Percentiles rank a stretch among this genome's conserved stretches.
Evolutionary conservation across 2,797 vertebrate species (phyloP).

Genomic region (Rhinichthys osculus): DNA sequence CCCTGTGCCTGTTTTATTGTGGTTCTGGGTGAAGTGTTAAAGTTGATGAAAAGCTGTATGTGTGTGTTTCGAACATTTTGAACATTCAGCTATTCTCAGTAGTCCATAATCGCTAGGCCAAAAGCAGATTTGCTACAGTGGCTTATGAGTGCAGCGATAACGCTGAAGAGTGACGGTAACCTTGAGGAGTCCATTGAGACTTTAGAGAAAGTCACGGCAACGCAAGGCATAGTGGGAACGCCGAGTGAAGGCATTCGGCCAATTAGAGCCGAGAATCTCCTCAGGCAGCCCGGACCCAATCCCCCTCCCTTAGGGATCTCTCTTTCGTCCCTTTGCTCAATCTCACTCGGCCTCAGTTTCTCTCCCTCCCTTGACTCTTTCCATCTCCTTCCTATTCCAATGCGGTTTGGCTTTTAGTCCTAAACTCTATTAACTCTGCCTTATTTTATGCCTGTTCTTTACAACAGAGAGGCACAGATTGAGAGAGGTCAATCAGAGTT

Average conservation of each 20-base stretch:
- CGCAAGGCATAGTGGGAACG: constrained; percentile 77
- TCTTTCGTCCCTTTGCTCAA: background rate
- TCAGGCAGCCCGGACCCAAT: constrained; percentile 73
- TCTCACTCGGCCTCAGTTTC: constrained; percentile 18
- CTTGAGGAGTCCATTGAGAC: constrained; percentile 76
- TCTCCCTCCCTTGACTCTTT: constrained; percentile 36
- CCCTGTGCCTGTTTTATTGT: constrained; percentile 1
- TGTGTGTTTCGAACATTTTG: background rate
- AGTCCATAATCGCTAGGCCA: constrained; percentile 19
- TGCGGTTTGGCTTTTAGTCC: constrained; percentile 72
- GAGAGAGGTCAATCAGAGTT: constrained; percentile 60
- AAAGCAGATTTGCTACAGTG: constrained; percentile 50
- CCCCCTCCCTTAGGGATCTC: constrained; percentile 68
- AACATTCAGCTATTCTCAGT: constrained; percentile 52
- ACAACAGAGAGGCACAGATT: constrained; percentile 46
- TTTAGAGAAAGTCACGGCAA: constrained; percentile 69
- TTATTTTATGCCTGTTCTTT: constrained; percentile 58
- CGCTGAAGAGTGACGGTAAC: constrained; percentile 68
- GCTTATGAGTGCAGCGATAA: constrained; percentile 51
- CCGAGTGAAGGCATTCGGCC: constrained; percentile 69
- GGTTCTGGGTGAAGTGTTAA: background rate
- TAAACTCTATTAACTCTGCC: constrained; percentile 62
- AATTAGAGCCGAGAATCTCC: constrained; percentile 76
- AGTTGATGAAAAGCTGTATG: constrained; percentile 8
- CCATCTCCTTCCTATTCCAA: constrained; percentile 68